Evolutionary conservation across 1,140 invertebrate species (phyloP).

Genomic region (Sitobion miscanthi): DNA sequence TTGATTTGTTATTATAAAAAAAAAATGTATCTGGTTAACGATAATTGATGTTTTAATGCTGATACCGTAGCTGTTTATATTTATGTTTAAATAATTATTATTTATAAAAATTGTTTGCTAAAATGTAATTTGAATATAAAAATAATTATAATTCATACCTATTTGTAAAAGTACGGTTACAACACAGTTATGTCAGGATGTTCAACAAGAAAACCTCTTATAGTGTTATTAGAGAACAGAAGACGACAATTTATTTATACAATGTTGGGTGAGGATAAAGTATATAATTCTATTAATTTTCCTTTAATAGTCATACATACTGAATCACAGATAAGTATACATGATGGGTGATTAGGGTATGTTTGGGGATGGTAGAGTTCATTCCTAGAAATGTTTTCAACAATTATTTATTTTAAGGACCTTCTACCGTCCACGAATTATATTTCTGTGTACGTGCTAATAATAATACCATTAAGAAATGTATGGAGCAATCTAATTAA

Average conservation of each 20-base stretch:
- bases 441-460: not conserved
- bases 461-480: not conserved
- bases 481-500: not conserved
- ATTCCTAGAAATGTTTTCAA: not conserved
- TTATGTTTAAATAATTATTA: not conserved
- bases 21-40: not conserved
- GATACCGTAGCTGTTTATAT: not conserved
- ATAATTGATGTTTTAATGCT: not conserved
- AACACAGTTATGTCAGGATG: not conserved
- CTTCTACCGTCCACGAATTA: not conserved
- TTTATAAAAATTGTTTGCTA: not conserved
- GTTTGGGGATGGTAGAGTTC: not conserved
- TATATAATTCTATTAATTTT: not conserved
- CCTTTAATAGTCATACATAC: no score
- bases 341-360: no score
- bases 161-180: not conserved
- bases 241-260: not conserved
- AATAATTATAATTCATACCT: not conserved
- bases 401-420: not conserved
- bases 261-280: not conserved
- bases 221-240: not conserved
- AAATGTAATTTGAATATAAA: not conserved
- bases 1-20: no score
- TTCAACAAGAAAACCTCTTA: not conserved
- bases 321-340: not conserved